Evolutionary conservation across 2,113 vertebrate genomes (phyloP).

Genomic region (Chaenocephalus aceratus): DNA sequence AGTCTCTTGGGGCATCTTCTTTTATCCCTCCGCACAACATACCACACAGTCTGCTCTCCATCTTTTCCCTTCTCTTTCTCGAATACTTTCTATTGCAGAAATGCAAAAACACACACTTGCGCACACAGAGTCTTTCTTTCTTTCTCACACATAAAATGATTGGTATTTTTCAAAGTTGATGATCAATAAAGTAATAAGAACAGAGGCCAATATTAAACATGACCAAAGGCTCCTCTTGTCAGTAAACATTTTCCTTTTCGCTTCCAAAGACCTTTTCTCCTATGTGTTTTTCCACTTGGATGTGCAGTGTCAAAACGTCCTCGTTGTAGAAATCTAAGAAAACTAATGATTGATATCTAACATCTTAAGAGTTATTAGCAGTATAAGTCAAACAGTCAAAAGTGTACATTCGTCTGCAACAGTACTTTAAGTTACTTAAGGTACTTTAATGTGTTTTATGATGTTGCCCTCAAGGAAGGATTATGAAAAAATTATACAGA

Average conservation of each 20-base stretch:
- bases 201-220: too few species aligned
- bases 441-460: conserved; percentile 14
- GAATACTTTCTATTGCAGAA: conserved; percentile 12
- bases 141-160: neutral
- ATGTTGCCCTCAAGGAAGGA: conserved; percentile 41
- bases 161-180: too few species aligned
- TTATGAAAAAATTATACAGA: conserved; percentile 28
- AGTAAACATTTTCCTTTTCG: neutral
- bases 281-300: neutral
- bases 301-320: too few species aligned
- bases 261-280: too few species aligned
- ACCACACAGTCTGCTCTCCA: conserved; percentile 28
- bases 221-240: neutral
- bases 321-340: neutral
- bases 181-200: too few species aligned
- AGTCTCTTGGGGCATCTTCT: conserved; percentile 49
- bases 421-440: too few species aligned
- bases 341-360: neutral
- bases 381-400: neutral
- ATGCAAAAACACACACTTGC: conserved; percentile 23
- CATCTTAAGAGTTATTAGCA: neutral
- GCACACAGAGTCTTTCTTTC: conserved; percentile 8
- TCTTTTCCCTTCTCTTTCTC: conserved; percentile 23
- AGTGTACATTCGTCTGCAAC: too few species aligned
- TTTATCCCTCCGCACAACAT: conserved; percentile 51